A percentile compares a stretch with the other conserved stretches of the same genome.
Evolutionary conservation across 2,797 vertebrate species (phyloP).

Genomic region (Sebastes steindachneri): DNA sequence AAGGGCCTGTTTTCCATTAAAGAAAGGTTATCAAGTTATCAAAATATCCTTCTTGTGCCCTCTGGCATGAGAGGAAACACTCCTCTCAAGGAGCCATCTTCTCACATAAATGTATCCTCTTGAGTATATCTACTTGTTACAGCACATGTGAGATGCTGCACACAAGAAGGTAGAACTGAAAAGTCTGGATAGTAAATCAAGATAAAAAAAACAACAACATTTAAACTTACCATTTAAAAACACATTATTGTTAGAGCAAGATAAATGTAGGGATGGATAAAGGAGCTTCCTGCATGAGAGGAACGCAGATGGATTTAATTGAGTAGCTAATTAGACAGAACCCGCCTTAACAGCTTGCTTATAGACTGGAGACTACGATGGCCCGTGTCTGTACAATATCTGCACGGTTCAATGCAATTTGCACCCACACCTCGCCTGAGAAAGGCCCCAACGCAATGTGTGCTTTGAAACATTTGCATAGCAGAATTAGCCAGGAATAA

Average conservation of each 20-base stretch:
- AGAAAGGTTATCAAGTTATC: not conserved
- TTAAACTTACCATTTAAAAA: too few relatives aligned
- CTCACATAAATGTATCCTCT: not conserved
- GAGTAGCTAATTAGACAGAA: not conserved
- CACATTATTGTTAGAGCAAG: too few relatives aligned
- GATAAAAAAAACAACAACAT: too few relatives aligned
- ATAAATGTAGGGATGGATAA: not conserved
- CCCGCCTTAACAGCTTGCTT: not conserved
- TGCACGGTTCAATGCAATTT: not conserved
- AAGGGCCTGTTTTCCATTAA: not conserved
- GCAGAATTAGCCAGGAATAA: not conserved
- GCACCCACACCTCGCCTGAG: not conserved
- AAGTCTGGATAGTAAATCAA: not conserved
- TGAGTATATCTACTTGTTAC: not conserved
- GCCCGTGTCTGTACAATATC: not conserved
- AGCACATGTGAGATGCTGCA: not conserved
- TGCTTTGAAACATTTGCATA: not conserved
- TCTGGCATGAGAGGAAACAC: not conserved
- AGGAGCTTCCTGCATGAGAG: not conserved
- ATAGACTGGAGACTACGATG: not conserved
- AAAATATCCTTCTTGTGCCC: not conserved
- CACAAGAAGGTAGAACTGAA: not conserved
- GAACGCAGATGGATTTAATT: not conserved
- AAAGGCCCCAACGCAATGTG: not conserved
- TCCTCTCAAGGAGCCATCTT: not conserved